Percentiles rank a stretch among this genome's conserved stretches.
Evolutionary conservation across 2,113 vertebrate species (phyloP).

Genomic region (Leptodactylus fuscus): DNA sequence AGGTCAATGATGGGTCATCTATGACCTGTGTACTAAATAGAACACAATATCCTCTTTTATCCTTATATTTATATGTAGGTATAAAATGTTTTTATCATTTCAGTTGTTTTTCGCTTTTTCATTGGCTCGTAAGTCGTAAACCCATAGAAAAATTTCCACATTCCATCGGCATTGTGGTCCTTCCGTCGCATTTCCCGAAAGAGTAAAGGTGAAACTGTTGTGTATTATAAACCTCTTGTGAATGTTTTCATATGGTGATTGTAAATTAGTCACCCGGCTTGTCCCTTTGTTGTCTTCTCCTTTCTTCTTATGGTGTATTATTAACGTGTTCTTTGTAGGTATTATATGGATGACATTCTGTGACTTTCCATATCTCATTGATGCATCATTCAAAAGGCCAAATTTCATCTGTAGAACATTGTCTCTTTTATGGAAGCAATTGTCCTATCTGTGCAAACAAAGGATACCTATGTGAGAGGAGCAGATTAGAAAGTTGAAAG

Average conservation of each 20-base stretch:
- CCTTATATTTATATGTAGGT: background rate
- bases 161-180: background rate
- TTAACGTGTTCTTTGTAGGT: conserved; percentile 46
- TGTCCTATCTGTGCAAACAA: conserved; percentile 41
- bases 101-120: background rate
- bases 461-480: background rate
- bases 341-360: conserved; percentile 51
- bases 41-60: background rate
- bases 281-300: conserved; percentile 12
- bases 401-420: conserved; percentile 50
- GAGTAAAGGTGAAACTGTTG: conserved; percentile 9
- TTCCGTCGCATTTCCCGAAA: conserved; percentile 11
- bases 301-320: conserved; percentile 27
- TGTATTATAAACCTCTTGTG: conserved; percentile 25
- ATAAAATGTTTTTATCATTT: background rate
- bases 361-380: conserved; percentile 49
- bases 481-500: conserved; percentile 25
- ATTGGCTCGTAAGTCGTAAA: background rate
- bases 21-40: background rate
- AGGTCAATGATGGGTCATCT: background rate
- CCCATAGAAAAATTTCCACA: background rate
- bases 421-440: conserved; percentile 31
- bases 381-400: conserved; percentile 59
- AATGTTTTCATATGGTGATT: conserved; percentile 24
- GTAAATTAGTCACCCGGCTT: conserved; percentile 25